Percentiles rank a stretch among this genome's conserved stretches.
Conservation (phyloP, 2,888 invertebrate genomes). For the Osmoderma eremita region DNA sequence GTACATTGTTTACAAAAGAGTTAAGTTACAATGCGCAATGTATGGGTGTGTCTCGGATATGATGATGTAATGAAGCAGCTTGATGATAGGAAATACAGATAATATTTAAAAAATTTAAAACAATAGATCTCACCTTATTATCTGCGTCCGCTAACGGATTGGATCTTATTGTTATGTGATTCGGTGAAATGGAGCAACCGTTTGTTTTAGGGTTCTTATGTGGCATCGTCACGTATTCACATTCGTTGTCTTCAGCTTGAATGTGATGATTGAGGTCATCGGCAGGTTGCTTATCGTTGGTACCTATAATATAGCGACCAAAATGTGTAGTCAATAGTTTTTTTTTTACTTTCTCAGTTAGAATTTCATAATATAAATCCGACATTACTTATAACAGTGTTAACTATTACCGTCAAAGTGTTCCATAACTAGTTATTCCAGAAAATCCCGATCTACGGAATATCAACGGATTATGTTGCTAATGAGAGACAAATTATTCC, state of each 20-base stretch:
- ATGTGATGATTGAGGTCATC: slow-evolving; percentile 61
- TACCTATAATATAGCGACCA: slow-evolving; percentile 49
- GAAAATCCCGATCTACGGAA: too few relatives aligned
- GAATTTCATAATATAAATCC: too few relatives aligned
- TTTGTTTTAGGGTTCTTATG: slow-evolving; percentile 58
- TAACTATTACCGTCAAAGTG: neutral
- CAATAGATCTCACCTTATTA: slow-evolving; percentile 71
- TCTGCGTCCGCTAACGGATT: slow-evolving; percentile 77
- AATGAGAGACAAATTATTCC: too few relatives aligned
- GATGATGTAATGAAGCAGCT: slow-evolving; percentile 8
- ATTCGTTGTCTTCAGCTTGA: slow-evolving; percentile 61
- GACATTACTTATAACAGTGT: too few relatives aligned
- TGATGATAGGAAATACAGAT: slow-evolving; percentile 42
- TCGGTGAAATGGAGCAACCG: slow-evolving; percentile 58
- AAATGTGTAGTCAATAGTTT: too few relatives aligned
- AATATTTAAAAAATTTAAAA: slow-evolving; percentile 44
- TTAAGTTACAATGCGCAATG: slow-evolving; percentile 9
- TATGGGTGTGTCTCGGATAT: neutral
- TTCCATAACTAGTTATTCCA: neutral
- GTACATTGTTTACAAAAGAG: slow-evolving; percentile 28
- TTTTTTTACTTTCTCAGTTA: too few relatives aligned
- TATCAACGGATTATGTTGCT: too few relatives aligned
- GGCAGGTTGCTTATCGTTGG: slow-evolving; percentile 55
- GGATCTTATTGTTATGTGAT: slow-evolving; percentile 76
- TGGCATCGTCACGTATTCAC: slow-evolving; percentile 55